These are phyloP conservation scores for Tribolium castaneum DNA, from an alignment of 1,140 invertebrate genomes.

Conservation along the genomic window DNA sequence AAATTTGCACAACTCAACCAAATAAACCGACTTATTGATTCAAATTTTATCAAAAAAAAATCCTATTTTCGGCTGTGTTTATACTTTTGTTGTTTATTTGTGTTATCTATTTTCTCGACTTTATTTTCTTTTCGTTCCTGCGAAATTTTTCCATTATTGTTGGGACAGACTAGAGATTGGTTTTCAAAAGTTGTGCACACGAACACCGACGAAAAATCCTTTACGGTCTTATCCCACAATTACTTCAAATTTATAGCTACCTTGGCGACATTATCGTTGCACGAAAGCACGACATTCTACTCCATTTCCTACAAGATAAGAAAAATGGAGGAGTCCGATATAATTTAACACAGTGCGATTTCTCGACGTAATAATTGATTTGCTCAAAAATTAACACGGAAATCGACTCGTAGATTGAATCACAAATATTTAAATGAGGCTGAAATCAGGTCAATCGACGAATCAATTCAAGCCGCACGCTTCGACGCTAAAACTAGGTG, in stretches of 20 bases:
- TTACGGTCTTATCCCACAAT: neutral
- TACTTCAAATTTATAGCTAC: neutral
- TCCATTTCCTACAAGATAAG: neutral
- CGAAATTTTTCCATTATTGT: neutral
- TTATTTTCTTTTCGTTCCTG: neutral
- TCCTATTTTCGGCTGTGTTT: neutral
- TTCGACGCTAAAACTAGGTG: neutral
- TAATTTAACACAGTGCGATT: neutral
- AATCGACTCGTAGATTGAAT: neutral
- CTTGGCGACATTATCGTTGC: neutral
- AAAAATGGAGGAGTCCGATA: neutral
- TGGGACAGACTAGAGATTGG: neutral
- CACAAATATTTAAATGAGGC: neutral
- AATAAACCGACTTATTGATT: neutral
- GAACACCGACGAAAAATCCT: neutral
- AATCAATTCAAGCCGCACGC: neutral
- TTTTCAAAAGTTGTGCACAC: neutral
- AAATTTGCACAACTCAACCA: neutral
- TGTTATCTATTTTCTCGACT: neutral
- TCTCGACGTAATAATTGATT: too few species aligned
- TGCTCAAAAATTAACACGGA: neutral
- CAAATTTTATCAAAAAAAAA: neutral
- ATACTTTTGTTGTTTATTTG: neutral
- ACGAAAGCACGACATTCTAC: neutral
- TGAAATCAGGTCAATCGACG: neutral